Percentiles rank a stretch among this genome's conserved stretches.
Conservation (phyloP, 2,888 invertebrate species). For the Lomographa bimaculata region DNA sequence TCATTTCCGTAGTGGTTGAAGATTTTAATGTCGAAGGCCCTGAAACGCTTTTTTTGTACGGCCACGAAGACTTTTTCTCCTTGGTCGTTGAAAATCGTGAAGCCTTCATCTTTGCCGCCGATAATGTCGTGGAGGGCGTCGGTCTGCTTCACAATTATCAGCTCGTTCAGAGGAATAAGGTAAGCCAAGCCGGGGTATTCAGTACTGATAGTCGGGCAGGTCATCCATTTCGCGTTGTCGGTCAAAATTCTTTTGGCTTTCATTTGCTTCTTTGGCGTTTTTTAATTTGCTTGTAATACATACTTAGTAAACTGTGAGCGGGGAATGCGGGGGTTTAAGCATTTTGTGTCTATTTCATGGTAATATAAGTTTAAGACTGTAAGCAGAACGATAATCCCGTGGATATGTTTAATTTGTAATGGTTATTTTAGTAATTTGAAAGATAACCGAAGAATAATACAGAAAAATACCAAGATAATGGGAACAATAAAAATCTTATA, state of each 20-base stretch:
- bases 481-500: no score
- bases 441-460: no score
- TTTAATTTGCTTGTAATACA: no score
- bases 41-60: constrained; percentile 36
- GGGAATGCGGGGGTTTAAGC: no score
- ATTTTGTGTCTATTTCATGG: no score
- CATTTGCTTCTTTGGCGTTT: constrained; percentile 38
- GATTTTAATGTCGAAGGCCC: constrained; percentile 47
- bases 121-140: constrained; percentile 54
- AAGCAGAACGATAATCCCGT: no score
- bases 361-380: no score
- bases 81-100: constrained; percentile 56
- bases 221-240: constrained; percentile 51
- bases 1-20: constrained; percentile 65
- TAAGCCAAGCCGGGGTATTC: constrained; percentile 57
- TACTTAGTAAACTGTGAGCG: no score
- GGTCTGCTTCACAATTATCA: constrained; percentile 47
- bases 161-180: constrained; percentile 45
- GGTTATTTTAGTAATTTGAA: no score
- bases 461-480: no score
- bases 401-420: no score
- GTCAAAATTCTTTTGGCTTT: constrained; percentile 24
- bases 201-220: constrained; percentile 47
- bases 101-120: constrained; percentile 40
- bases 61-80: constrained; percentile 64